Evolutionary conservation across 1,140 invertebrate species (phyloP), one percentile per base, ranked within the genome.

Genomic region (Nilaparvata lugens): DNA sequence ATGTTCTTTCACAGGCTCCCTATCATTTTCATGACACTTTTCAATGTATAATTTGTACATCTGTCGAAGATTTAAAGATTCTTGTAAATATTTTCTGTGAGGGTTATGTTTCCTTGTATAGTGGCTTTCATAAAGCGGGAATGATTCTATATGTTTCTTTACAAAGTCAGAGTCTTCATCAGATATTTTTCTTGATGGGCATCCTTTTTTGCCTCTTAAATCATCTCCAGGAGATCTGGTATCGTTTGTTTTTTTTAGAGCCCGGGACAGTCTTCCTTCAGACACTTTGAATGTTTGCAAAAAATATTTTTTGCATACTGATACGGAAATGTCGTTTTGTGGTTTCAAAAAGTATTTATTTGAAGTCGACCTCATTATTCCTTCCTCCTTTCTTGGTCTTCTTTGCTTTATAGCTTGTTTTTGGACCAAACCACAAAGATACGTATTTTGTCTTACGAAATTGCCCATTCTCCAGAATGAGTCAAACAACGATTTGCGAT

Each of bases 51-150:
- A 28, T 4, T 28, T 69, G 60, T 74, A 76, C 72, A 77, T 76
- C 45, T 76, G 73, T 68, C 72, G 75, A 58, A 76, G 71, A 66
- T 69, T 77, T 52, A 78, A 68, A 66, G 66, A 70, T 7, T 70
- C 64, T 54, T 73, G 69, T 66, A 77, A 68, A 68, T 74, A 77
- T 61, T 77, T 73, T 67, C 74, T 74, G 52, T 72, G 74, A 56
- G 69, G 14, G 5, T 16, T 71, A 54, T 74, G 74, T 64, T 69
- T 72, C 52, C 72, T 72, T 0, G 75, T 68, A 38, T 65, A 67
- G 52, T 64, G 66, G 24, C 7, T 24, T 25, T 58, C 42, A 40
- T 58, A 23, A 28, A 19, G 13, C 13, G 57, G 57, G 23, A 58
- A 58, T 9, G 40, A 48, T 48, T 11, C 16, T 4, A 19, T 58